Percentiles rank a stretch among this genome's conserved stretches.
Evolutionary conservation across 2,888 invertebrate species (phyloP).

Genomic region (Listrodromus nycthemerus): DNA sequence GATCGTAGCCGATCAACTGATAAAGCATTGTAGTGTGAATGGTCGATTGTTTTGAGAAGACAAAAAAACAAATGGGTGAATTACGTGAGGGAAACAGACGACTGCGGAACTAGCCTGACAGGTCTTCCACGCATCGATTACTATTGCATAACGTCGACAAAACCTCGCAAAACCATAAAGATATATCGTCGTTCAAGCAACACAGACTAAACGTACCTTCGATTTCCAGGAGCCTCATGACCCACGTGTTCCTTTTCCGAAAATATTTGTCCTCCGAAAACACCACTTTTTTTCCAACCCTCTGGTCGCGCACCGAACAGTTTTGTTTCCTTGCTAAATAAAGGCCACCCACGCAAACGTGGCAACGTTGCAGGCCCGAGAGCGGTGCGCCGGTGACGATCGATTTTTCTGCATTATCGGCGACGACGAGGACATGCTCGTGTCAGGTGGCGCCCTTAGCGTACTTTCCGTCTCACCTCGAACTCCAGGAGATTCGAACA

Average conservation of each 20-base stretch:
- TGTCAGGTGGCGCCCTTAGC: slow-evolving; percentile 69
- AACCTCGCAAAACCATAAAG: slow-evolving; percentile 6
- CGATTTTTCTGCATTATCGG: slow-evolving; percentile 74
- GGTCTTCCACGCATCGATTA: slow-evolving; percentile 44
- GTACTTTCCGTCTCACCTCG: neutral
- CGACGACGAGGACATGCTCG: slow-evolving; percentile 5
- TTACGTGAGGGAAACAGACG: slow-evolving; percentile 1
- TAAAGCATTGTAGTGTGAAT: neutral
- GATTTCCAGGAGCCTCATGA: slow-evolving; percentile 70
- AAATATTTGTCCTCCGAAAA: slow-evolving; percentile 60
- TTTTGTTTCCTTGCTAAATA: slow-evolving; percentile 63
- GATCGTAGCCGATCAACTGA: neutral
- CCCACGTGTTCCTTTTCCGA: slow-evolving; percentile 65
- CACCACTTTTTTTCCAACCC: slow-evolving; percentile 69
- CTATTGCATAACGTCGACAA: slow-evolving; percentile 51
- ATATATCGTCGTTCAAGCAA: neutral
- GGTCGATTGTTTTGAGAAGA: neutral
- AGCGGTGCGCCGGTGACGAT: slow-evolving; percentile 56
- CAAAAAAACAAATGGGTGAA: neutral
- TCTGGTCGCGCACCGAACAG: slow-evolving; percentile 51
- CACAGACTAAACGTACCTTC: slow-evolving; percentile 63
- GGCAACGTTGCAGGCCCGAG: slow-evolving; percentile 72
- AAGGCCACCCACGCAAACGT: slow-evolving; percentile 63
- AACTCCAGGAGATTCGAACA: slow-evolving; percentile 64
- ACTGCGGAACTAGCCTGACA: slow-evolving; percentile 45